Evolutionary conservation across 1,140 invertebrate genomes (phyloP), one percentile per base, ranked within the genome.

Genomic region (Nomia melanderi): DNA sequence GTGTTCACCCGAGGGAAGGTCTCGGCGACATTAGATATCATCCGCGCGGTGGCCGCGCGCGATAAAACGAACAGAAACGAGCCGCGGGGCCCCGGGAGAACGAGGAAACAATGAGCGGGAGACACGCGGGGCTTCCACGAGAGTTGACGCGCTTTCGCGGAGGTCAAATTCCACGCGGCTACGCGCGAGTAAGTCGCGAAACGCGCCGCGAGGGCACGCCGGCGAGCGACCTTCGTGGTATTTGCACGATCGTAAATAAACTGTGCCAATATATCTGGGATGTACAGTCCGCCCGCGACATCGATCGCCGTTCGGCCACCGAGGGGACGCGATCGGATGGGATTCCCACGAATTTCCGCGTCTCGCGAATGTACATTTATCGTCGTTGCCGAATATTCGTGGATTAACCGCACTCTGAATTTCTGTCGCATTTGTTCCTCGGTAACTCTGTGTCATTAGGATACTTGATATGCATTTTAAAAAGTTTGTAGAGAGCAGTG

Each of bases 161-260:
- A 86, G 86, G 86, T 87, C 80, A 86, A 86, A 86, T 84, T 87
- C 86, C 82, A 77, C 56, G 74, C 53, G 31, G 12, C 53, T n/a
- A 41, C 56, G 29, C 56, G 65, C 69, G 67, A 53, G 47, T 39
- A 50, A 81, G 44, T 39, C 41, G 70, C 62, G 41, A 6, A n/a
- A 50, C 47, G 6, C 20, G 47, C n/a, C 54, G 33, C 44, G 33
- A 53, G 41, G 23, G 29, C 65, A 62, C 36, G 67, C 54, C 63
- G 23, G 41, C 73, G 53, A 53, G 41, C 69, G 81, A 85, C 85
- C 85, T 87, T 86, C 77, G 78, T 73, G 76, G 77, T 81, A 74
- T 85, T 83, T 79, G 83, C 66, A 62, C 63, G 59, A 77, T 82
- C 60, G 81, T 79, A 81, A 85, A 80, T 83, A 78, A 85, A 77